These are phyloP conservation scores for Drosophila paulistorum DNA, from an alignment of 1,140 invertebrate species.

Conservation along the genomic window DNA sequence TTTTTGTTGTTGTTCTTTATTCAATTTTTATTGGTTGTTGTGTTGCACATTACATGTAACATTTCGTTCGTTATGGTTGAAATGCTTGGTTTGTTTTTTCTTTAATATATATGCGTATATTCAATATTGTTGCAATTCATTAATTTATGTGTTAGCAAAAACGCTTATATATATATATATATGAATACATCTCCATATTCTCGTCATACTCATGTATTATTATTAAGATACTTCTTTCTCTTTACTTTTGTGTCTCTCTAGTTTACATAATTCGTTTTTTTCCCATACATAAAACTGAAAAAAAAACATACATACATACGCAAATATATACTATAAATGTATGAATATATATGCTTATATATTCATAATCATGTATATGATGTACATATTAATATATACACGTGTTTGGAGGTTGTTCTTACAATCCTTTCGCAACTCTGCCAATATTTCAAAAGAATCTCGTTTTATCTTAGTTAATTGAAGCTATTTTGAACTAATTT, in stretches of 20 bases:
- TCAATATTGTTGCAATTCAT: slow-evolving; percentile 65
- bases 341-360: background rate
- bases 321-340: background rate
- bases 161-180: slow-evolving; percentile 52
- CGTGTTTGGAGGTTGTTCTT: background rate
- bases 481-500: background rate
- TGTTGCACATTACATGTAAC: slow-evolving; percentile 43
- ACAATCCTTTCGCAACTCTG: background rate
- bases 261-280: slow-evolving; percentile 4
- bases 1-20: slow-evolving; percentile 23
- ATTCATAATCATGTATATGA: background rate
- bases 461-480: background rate
- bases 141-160: slow-evolving; percentile 72
- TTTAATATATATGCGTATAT: slow-evolving; percentile 48
- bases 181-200: slow-evolving; percentile 33
- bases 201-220: background rate
- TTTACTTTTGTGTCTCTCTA: background rate
- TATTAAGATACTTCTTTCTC: background rate
- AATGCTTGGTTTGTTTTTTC: slow-evolving; percentile 24
- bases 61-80: slow-evolving; percentile 18
- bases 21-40: slow-evolving; percentile 2
- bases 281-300: background rate
- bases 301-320: background rate
- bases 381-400: background rate
- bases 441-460: background rate